Evolutionary conservation across 2,888 invertebrate genomes (phyloP).

Genomic region (Dendrolimus pini): DNA sequence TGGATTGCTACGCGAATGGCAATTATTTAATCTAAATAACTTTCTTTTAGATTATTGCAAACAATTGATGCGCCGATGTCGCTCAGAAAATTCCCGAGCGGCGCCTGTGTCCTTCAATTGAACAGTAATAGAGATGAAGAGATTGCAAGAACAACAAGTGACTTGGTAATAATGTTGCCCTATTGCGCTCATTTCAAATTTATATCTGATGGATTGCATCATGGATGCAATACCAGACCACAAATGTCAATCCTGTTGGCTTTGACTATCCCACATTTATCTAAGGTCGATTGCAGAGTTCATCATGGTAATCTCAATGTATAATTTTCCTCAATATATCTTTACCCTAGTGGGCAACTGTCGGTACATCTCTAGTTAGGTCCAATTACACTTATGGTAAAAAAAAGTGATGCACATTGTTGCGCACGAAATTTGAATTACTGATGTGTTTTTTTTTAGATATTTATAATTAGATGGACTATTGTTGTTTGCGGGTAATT

Average conservation of each 20-base stretch:
- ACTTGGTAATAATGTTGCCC: conserved; percentile 66
- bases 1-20: no score
- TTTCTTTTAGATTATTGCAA: conserved; percentile 70
- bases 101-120: conserved; percentile 95
- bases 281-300: no score
- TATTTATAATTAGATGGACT: no score
- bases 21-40: not conserved
- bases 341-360: not conserved
- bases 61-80: conserved; percentile 83
- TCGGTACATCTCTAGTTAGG: no score
- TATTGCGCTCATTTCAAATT: not conserved
- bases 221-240: no score
- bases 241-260: no score
- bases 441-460: no score
- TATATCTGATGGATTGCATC: no score
- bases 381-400: no score
- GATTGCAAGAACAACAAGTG: conserved; percentile 80
- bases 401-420: no score
- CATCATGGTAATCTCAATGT: not conserved
- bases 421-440: no score
- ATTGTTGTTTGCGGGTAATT: no score
- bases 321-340: not conserved
- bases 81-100: conserved; percentile 91
- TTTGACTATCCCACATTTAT: not conserved
- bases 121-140: conserved; percentile 84